phyloP scores from a whole-genome alignment of 2,113 vertebrate genomes.

The human region GRCh38 chr19:28076501-28077000 shows the following conservation, averaged over 20 bases:
- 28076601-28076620: not conserved
- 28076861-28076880: not conserved
- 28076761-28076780: not conserved
- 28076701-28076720: not conserved
- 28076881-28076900: not conserved
- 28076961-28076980: not conserved
- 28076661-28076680: not conserved
- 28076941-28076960: not conserved
- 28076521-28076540: not conserved
- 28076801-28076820: not conserved
- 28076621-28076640: not conserved
- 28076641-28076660: not conserved
- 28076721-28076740: not conserved
- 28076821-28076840: too few relatives aligned
- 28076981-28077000: not conserved
- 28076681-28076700: not conserved
- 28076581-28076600: not conserved
- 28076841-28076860: not conserved
- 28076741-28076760: not conserved
- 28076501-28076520: not conserved
- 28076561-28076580: not conserved
- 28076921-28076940: not conserved
- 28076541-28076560: not conserved
- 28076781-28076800: not conserved
- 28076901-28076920: too few relatives aligned